Evolutionary conservation across 2,113 vertebrate genomes (phyloP), one percentile per base, ranked within the genome.

Genomic region (Lontra canadensis): DNA sequence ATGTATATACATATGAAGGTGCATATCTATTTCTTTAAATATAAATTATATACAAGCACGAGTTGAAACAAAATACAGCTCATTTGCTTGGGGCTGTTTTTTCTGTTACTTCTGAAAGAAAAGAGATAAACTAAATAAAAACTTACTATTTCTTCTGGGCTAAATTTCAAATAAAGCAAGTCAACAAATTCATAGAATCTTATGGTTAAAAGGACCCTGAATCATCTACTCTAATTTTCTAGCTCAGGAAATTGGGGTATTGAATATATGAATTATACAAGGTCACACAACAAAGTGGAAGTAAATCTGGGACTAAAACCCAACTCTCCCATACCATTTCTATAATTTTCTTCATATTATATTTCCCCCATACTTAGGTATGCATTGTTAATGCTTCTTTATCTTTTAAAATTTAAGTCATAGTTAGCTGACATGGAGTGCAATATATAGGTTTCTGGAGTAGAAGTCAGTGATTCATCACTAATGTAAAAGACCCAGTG

Each of bases 71-170:
- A 93, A 91, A 42, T 83, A 10, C 65, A 83, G 23, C 29, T 91
- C 25, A 44, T 91, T 29, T 73, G 15, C n/a, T 65, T 65, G 63
- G 63, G 29, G 63, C 29, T 65, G 57, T 36, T 85, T 57, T n/a
- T 39, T 61, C 6, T 65, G 18, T 87, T 57, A 80, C 20, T 79
- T 18, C 15, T 73, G 11, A 96, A 87, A 91, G 36, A 80, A 79
- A 90, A n/a, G 78, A 89, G 42, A 86, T 5, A 90, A 67, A 90
- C 3, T 49, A 91, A 94, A 63, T 57, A 57, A 78, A 95, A 95
- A 57, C 44, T n/a, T 61, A 78, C 17, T 31, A 25, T 80, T 83
- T 78, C 23, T 88, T 29, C 39, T 10, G 87, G 34, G 63, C 20
- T 89, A 71, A 79, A 71, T 79, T 76, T 88, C 73, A 12, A 92